Percentiles rank a stretch among this genome's conserved stretches.
Conservation (phyloP, 2,888 invertebrate genomes). For the Tenthredo notha region DNA sequence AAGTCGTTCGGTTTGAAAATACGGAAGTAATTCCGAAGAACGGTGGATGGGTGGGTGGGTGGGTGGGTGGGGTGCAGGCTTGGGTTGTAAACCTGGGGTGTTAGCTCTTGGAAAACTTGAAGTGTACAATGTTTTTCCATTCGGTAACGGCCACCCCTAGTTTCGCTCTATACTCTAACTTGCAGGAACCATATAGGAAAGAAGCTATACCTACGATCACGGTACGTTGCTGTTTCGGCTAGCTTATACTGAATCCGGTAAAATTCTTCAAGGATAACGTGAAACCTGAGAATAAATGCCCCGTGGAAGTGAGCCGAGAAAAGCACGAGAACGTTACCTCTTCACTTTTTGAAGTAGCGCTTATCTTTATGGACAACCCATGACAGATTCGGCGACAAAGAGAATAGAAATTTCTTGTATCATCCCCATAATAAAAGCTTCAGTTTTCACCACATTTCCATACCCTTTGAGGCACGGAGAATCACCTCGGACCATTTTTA, state of each 20-base stretch:
- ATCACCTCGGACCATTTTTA: not conserved
- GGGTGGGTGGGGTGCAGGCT: not conserved
- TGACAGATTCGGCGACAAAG: not conserved
- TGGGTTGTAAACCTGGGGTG: conserved; percentile 12
- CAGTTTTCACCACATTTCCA: not conserved
- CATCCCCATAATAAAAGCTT: not conserved
- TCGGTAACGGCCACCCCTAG: not conserved
- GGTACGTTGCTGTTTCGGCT: not conserved
- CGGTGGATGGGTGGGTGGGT: not conserved
- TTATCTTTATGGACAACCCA: not conserved
- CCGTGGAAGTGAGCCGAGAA: not conserved
- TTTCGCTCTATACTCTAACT: not conserved
- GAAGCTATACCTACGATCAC: conserved; percentile 1
- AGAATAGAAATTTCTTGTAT: not conserved
- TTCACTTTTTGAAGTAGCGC: not conserved
- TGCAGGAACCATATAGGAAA: not conserved
- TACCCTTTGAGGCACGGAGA: not conserved
- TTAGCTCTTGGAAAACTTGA: conserved; percentile 38
- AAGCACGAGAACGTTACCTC: not conserved
- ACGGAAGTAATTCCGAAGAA: conserved; percentile 10
- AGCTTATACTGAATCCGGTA: not conserved
- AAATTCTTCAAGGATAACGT: conserved; percentile 17
- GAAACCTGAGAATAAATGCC: conserved; percentile 4
- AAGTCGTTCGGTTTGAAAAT: conserved; percentile 20
- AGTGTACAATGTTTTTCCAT: conserved; percentile 41